A percentile compares a stretch with the other conserved stretches of the same genome.
Evolutionary conservation across 2,797 vertebrate species (phyloP).

Genomic region (Leontocebus nigricollis): DNA sequence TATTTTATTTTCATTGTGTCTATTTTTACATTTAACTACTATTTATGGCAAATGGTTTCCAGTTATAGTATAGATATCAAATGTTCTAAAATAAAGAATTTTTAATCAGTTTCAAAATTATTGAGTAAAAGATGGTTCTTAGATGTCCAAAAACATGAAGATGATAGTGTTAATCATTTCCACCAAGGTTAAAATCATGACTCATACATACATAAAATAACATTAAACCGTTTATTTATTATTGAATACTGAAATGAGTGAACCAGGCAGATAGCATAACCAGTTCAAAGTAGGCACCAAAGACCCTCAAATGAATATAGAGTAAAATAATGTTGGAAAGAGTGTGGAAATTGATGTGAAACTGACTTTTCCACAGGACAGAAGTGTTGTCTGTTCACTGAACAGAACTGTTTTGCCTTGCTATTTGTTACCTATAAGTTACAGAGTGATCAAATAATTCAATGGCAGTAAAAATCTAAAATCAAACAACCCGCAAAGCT

Average conservation of each 20-base stretch:
- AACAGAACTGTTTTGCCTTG: constrained; percentile 45
- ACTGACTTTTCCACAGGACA: background rate
- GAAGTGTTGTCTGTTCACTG: background rate
- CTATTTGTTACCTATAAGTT: background rate
- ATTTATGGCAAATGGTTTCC: background rate
- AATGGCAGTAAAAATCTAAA: background rate
- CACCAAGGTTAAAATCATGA: background rate
- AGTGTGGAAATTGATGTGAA: background rate
- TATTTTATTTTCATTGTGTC: constrained; percentile 21
- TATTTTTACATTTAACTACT: constrained; percentile 36
- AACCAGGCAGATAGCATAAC: background rate
- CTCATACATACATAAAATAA: background rate
- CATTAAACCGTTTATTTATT: background rate
- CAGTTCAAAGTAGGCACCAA: constrained; percentile 15
- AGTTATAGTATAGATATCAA: background rate
- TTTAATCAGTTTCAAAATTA: constrained; percentile 26
- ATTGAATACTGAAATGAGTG: background rate
- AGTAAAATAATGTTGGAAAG: background rate
- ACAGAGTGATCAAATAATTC: constrained; percentile 8
- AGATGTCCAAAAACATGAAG: background rate
- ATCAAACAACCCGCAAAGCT: background rate
- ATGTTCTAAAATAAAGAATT: constrained; percentile 28
- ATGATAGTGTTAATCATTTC: background rate
- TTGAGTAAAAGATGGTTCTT: background rate
- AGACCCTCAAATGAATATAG: background rate